Evolutionary conservation across 2,888 invertebrate species (phyloP), one percentile per base, ranked within the genome.

Genomic region (Dromius quadrimaculatus): DNA sequence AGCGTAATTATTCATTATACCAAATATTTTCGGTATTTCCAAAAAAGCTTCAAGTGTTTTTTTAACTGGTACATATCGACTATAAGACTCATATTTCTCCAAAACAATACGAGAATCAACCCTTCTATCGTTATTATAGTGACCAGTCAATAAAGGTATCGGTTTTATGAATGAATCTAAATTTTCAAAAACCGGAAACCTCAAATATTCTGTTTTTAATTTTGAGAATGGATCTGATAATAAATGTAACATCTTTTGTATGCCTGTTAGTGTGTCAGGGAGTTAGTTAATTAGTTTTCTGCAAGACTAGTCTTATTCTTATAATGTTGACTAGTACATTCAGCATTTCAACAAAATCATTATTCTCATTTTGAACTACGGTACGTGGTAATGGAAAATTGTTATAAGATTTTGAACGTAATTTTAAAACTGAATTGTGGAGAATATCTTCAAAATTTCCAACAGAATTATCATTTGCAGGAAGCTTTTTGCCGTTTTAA

Each of bases 331-430:
- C 50, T 22, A 23, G 23, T 32, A 13, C 54, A 1, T 9, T 23
- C 19, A 54, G 23, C 11, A 23, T 32, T 28, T 54, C 32, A 9
- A n/a, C 23, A 2, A 54, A 23, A 28, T 54, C 54, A 15, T 28
- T 28, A 20, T 15, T 54, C 8, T 23, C 15, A 23, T 13, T 54
- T 54, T 54, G 54, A 2, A 54, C 23, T 54, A 23, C 1, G 22
- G 9, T 54, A 54, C 23, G 54, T 2, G n/a, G 23, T 28, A 54
- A 32, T 54, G 54, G 23, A 20, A 28, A 54, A n/a, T 54, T 22
- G 28, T 13, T 13, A n/a, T 54, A 54, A 3, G 22, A 22, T 23
- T 50, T 50, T 2, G 11, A 41, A 41, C 41, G 4, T 11, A 41
- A 13, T 22, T 50, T 22, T 50, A 50, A 50, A 50, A 5, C 5